Evolutionary conservation across 2,797 vertebrate species (phyloP), one percentile per base, ranked within the genome.

Genomic region (Coranthus polyacanthus): DNA sequence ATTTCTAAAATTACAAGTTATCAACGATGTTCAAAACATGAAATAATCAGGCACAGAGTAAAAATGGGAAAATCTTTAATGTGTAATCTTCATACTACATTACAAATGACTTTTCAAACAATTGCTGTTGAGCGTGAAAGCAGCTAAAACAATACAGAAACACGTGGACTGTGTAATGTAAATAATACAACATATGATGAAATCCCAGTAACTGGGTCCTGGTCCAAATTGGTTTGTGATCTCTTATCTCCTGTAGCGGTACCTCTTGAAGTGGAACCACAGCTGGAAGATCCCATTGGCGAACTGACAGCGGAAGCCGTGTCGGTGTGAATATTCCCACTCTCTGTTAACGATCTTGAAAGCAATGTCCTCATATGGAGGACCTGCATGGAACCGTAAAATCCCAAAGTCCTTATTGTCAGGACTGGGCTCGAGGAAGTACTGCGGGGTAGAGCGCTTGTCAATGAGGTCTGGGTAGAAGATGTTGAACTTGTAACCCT

Each of bases 401-500:
- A 96, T 97, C 39, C 97, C 98, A 0, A 99, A 99, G 93, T 99
- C 98, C 83, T 95, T 96, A 92, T 98, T 98, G 93, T 98, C 97
- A 0, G 93, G 87, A 50, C 97, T 96, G 52, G 98, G 96, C 82
- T 99, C 98, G 7, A 99, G 94, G 92, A 99, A 99, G 89, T 99
- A 99, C 92, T 99, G 96, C 0, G 98, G 98, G 0, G 97, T 99
- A 0, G 97, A 96, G 37, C 96, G 96, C 75, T 99, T 99, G 90
- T 99, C 91, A 0, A 99, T 99, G 84, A 99, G 95, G 76, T 99
- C 97, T 0, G 97, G 98, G 89, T 99, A 99, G 92, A 99, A 99
- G 90, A 99, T 99, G 91, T 99, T 99, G 87, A 99, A 99, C 82
- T 99, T 99, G 91, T 99, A 99, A 65, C 98, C 98, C 87, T 99